Evolutionary conservation across 2,888 invertebrate species (phyloP).

Genomic region (Ectemnius cavifrons): DNA sequence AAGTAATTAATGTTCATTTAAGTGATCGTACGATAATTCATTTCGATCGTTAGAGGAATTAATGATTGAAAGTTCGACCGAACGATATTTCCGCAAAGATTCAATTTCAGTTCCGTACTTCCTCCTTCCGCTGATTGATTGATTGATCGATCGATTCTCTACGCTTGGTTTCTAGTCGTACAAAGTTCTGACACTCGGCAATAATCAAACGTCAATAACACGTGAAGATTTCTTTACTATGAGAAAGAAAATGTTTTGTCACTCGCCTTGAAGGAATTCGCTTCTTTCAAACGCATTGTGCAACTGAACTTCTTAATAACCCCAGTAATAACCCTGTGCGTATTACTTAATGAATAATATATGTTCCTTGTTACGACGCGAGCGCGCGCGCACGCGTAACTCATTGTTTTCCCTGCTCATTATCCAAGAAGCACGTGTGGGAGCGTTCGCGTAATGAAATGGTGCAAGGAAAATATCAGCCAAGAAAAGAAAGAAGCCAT

Average conservation of each 20-base stretch:
- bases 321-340: background rate
- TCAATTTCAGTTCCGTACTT: too few relatives aligned
- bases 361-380: background rate
- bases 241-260: background rate
- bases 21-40: too few relatives aligned
- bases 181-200: background rate
- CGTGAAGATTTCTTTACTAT: too few relatives aligned
- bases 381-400: background rate
- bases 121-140: too few relatives aligned
- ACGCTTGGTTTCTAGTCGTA: background rate
- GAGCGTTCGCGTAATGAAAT: too few relatives aligned
- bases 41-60: too few relatives aligned
- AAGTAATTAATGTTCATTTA: too few relatives aligned
- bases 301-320: background rate
- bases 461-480: too few relatives aligned
- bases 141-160: background rate
- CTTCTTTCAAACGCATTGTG: background rate
- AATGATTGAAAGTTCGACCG: background rate
- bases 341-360: conserved; percentile 6
- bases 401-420: too few relatives aligned
- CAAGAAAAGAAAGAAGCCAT: too few relatives aligned
- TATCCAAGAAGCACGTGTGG: too few relatives aligned
- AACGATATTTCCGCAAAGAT: background rate
- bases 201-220: background rate
- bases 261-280: background rate